Evolutionary conservation across 2,888 invertebrate species (phyloP).

Genomic region (Tortricodes alternella): DNA sequence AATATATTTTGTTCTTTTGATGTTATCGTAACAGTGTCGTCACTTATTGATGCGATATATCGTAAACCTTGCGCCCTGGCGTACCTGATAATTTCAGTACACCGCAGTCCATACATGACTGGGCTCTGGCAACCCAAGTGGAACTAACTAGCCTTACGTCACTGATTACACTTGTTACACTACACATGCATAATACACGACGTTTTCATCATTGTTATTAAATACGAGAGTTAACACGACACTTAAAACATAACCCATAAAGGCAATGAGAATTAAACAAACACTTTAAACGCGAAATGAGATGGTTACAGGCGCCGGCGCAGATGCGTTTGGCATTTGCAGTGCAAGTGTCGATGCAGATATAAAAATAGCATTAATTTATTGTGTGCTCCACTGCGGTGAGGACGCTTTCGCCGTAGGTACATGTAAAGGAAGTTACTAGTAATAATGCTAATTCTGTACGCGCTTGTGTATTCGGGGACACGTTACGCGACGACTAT

Average conservation of each 20-base stretch:
- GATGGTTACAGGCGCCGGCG: slow-evolving; percentile 3
- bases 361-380: slow-evolving; percentile 37
- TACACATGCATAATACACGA: background rate
- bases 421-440: background rate
- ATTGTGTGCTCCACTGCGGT: slow-evolving; percentile 25
- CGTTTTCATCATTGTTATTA: background rate
- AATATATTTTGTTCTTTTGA: too few species aligned
- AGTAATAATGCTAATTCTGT: background rate
- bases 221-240: too few species aligned
- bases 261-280: too few species aligned
- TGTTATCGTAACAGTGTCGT: too few species aligned
- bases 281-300: background rate
- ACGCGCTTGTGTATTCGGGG: background rate
- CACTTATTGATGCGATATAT: background rate
- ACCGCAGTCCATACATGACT: slow-evolving; percentile 51
- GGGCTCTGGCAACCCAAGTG: slow-evolving; percentile 10
- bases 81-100: slow-evolving; percentile 48
- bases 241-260: too few species aligned
- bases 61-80: background rate
- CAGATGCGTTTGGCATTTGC: slow-evolving; percentile 41
- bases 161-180: slow-evolving; percentile 1
- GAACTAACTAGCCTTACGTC: slow-evolving; percentile 8
- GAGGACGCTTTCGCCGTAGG: background rate
- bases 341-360: slow-evolving; percentile 32
- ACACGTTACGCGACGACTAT: too few species aligned